phyloP scores from a whole-genome alignment of 2,113 vertebrate species.

The Ia io region DNA sequence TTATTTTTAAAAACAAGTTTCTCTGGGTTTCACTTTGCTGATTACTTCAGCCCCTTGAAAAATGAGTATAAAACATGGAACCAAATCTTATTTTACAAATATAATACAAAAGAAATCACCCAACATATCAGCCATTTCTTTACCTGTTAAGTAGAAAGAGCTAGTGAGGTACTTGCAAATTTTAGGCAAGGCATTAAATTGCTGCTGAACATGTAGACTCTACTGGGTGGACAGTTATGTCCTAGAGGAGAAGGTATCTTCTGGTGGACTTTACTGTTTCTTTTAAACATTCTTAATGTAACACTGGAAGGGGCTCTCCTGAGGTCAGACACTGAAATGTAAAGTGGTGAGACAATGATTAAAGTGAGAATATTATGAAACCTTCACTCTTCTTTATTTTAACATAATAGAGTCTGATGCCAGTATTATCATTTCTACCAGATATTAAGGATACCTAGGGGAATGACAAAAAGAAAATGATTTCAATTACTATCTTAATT shows the following conservation, averaged over 20 bases:
- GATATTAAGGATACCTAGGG: conserved; percentile 70
- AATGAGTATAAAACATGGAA: neutral
- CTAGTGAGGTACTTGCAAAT: conserved; percentile 67
- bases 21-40: conserved; percentile 34
- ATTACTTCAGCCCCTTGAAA: conserved; percentile 56
- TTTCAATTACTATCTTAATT: conserved; percentile 78
- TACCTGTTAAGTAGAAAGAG: conserved; percentile 69
- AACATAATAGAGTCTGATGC: conserved; percentile 65
- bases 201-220: conserved; percentile 71
- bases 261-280: conserved; percentile 78
- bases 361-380: conserved; percentile 74
- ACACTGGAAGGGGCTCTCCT: conserved; percentile 79
- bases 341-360: conserved; percentile 78
- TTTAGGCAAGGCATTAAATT: conserved; percentile 53
- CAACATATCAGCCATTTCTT: conserved; percentile 47
- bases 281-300: conserved; percentile 80
- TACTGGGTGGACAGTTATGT: conserved; percentile 74
- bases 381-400: conserved; percentile 77
- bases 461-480: conserved; percentile 76
- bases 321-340: conserved; percentile 79
- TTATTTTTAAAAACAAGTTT: conserved; percentile 43
- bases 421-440: conserved; percentile 72
- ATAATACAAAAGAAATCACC: conserved; percentile 33
- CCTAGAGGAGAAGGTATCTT: conserved; percentile 77
- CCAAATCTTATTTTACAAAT: neutral